Evolutionary conservation across 2,113 vertebrate genomes (phyloP), one percentile per base, ranked within the genome.

Genomic region (Callospermophilus lateralis): DNA sequence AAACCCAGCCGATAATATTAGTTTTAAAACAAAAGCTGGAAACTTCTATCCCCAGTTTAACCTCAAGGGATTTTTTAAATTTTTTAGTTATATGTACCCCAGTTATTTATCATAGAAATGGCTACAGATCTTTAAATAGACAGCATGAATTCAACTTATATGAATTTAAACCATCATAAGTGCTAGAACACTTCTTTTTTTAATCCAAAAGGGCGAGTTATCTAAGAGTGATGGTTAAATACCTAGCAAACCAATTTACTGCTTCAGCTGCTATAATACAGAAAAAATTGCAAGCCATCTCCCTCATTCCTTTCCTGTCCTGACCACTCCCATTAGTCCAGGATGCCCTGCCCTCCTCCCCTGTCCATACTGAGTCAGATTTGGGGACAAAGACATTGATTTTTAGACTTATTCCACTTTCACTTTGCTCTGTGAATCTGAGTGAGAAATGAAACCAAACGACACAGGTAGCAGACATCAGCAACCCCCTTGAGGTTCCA

Each of bases 1-100:
- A 37, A 95, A 86, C 55, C 42, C 78, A 83, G 32, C 45, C 80
- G 86, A 70, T 84, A 39, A 51, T 93, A 78, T 53, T 86, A 73
- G 68, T 63, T 85, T 79, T 94, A 89, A 96, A 97, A 96, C 63
- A 87, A 90, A 90, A 93, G 39, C 74, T 51, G 51, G 51, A 89
- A 95, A 91, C 20, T 39, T 16, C 1, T 68, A 63, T 76, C 78
- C 70, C 39, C 73, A 81, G 6, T 78, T 94, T 95, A 91, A 92
- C 51, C 55, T 89, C 77, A 83, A 91, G 51, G 63, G 55, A 70
- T 79, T 58, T 72, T 65, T 90, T 80, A 30, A 8, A 11, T 20
- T 77, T 51, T 42, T 84, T 20, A 32, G 53, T 68, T 91, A 10
- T 34, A 19, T 73, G 32, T 74, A 76, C 48, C 53, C 78, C 30